These are phyloP conservation scores for Ceratotherium simum DNA, from an alignment of 2,113 vertebrate species.

Conservation along the genomic window DNA sequence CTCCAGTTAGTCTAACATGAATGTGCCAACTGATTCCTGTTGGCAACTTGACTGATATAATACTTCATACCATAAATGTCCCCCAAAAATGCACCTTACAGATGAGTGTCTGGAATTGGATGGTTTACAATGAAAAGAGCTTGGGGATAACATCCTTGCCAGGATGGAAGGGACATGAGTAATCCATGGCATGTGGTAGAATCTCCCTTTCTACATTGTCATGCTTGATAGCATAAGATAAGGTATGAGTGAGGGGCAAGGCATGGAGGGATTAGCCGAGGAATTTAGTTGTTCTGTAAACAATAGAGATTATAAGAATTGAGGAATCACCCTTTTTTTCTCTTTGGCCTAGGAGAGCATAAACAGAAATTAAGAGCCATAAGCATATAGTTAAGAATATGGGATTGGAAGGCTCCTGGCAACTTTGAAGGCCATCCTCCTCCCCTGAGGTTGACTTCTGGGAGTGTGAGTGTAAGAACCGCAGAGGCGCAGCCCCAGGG, in stretches of 20 bases:
- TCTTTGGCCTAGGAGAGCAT: not conserved
- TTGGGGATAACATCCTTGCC: not conserved
- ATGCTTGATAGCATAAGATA: not conserved
- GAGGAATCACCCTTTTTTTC: not conserved
- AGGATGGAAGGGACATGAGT: not conserved
- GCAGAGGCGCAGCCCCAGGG: not conserved
- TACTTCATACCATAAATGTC: not conserved
- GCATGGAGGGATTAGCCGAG: not conserved
- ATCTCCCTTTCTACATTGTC: not conserved
- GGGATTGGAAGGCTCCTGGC: not conserved
- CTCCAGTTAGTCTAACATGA: not conserved
- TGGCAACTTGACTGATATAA: not conserved
- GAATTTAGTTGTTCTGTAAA: constrained; percentile 2
- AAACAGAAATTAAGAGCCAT: not conserved
- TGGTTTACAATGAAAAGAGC: not conserved
- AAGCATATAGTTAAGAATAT: not conserved
- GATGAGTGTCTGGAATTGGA: not conserved
- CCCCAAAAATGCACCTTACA: not conserved
- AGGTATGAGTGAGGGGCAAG: not conserved
- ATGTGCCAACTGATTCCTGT: not conserved
- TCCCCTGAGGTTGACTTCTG: not conserved
- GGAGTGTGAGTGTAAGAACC: not conserved
- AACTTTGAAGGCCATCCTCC: not conserved
- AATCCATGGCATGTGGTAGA: not conserved
- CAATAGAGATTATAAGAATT: not conserved